Base-by-base conservation (phyloP, 2,888 invertebrate species). In the Sinohyriopsis cumingii region DNA sequence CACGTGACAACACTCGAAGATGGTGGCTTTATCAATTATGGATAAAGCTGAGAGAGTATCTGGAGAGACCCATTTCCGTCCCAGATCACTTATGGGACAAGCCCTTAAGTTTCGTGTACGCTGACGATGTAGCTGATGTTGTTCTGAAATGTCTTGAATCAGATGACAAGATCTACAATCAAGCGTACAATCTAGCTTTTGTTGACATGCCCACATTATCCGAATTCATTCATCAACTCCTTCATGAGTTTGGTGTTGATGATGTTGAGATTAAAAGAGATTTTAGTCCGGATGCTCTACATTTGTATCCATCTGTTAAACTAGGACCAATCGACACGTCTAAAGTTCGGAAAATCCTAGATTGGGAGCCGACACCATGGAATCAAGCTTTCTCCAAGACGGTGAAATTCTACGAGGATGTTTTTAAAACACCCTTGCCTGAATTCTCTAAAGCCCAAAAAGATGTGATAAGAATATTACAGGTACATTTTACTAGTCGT, bases 21-120 rank as follows among this genome's bases (percentile, higher is more conserved):
- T 91, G 88, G 87, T 91, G 90, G 91, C 84, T 89, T 5, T 91
- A 91, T 77, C 91, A 91, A 72, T 72, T 91, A 73, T 91, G 91
- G 91, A 80, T 91, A 55, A 83, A 86, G 73, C 82, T 90, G 59
- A 77, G 81, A 54, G 72, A 81, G 7, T 76, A 82, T 67, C 79
- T 88, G 15, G 81, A 86, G 53, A 75, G 80, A 33, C 86, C 86
- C 15, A 76, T 90, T 20, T 78, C 79, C 20, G 80, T 91, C 28
- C 90, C 91, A 0, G 70, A 79, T 24, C 80, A 80, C 53, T 78
- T 88, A 19, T 77, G 77, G 57, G 79, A 84, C 60, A 82, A 87
- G 45, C 83, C 84, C 55, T 85, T 90, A 53, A 91, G 91, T 68
- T 87, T 90, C 62, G 91, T 91, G 3, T 91, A 89, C 73, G 89